Evolutionary conservation across 92 coral and sea anemone species (phyloP).

Genomic region (Epizoanthus illoricatus): DNA sequence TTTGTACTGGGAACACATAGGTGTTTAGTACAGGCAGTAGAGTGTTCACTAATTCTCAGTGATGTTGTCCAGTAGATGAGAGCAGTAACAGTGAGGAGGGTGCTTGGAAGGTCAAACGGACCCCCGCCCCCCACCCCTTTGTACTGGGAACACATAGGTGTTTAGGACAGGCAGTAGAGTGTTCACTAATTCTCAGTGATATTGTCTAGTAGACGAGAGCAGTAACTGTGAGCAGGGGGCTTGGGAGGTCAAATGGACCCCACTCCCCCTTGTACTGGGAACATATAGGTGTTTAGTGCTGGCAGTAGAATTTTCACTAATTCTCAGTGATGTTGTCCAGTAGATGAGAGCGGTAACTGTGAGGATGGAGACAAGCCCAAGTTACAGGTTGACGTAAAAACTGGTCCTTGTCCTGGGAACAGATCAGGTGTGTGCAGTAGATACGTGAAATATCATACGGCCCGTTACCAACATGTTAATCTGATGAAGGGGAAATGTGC

Average conservation of each 20-base stretch:
- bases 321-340: background rate
- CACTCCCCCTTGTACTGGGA: too few relatives aligned
- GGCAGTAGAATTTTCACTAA: too few relatives aligned
- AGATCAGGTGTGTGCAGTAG: conserved; percentile 73
- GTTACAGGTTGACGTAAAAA: conserved; percentile 58
- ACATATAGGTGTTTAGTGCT: too few relatives aligned
- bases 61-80: conserved; percentile 8
- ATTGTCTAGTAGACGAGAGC: conserved; percentile 9
- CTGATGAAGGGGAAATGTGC: conserved; percentile 11
- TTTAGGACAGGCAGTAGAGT: too few relatives aligned
- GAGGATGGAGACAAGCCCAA: conserved; percentile 66
- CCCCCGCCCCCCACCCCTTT: too few relatives aligned
- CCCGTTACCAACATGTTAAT: conserved; percentile 28
- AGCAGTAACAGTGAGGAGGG: conserved; percentile 61
- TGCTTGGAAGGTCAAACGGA: background rate
- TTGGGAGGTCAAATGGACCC: too few relatives aligned
- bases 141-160: too few relatives aligned
- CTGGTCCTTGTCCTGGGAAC: conserved; percentile 85
- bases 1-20: too few relatives aligned
- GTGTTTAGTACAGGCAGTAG: too few relatives aligned
- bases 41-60: too few relatives aligned
- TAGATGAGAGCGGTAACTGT: conserved; percentile 40
- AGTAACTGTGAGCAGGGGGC: conserved; percentile 63
- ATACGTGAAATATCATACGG: conserved; percentile 29
- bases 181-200: too few relatives aligned